Evolutionary conservation across 2,888 invertebrate genomes (phyloP), one percentile per base, ranked within the genome.

Genomic region (Scaptomyza cyrtandrae): DNA sequence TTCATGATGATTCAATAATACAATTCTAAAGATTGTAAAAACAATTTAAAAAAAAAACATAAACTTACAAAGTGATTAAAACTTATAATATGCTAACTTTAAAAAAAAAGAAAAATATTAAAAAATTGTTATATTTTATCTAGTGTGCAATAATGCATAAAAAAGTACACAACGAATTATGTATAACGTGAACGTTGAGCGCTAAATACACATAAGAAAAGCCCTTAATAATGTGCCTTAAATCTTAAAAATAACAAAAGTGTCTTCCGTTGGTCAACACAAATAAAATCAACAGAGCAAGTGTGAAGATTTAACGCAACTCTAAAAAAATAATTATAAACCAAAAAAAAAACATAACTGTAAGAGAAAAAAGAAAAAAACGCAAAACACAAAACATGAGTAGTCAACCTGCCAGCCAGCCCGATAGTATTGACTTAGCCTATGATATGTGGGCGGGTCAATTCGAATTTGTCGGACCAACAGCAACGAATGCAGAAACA

Each of bases 361-460:
- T 16, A 33, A 35, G 35, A 19, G n/a, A 35, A 50, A 35, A 57
- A 53, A 49, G 39, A 70, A 71, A 57, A 53, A 44, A 43, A 70
- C 69, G 9, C n/a, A 74, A 43, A 60, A 59, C 24, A 57, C 63
- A 80, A 90, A 91, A 81, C 86, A 91, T 91, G 91, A 90, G 80
- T 89, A 91, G 91, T 88, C 88, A 92, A 90, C 90, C 92, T 80
- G 86, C 91, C 72, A 92, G 92, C 85, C 92, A 92, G 89, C 92
- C 92, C 88, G 94, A 94, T 80, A 94, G 94, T 89, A 92, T 95
- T 86, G 96, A 96, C 89, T 93, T 96, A 92, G 96, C 96, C 92
- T 96, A 96, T 92, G 97, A 97, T 90, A 95, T 96, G 95, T 97
- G 97, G 97, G 96, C 96, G 91, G 97, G 97, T 65, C 97, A 97